These are phyloP conservation scores for Hippocampus comes DNA, from an alignment of 2,113 vertebrate genomes.

Conservation along the genomic window DNA sequence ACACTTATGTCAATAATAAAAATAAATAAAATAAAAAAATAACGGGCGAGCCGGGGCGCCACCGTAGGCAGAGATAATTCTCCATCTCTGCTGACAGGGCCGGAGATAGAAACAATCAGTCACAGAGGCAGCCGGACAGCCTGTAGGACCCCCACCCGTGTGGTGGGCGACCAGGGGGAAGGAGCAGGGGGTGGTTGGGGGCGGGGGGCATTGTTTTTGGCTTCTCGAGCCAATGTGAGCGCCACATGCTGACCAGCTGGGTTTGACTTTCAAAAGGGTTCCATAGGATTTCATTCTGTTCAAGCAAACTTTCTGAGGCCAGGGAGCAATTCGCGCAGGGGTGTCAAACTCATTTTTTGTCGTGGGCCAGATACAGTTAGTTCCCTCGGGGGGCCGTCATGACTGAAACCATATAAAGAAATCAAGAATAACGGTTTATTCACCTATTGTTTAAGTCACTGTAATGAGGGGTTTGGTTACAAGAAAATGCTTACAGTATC, in stretches of 20 bases:
- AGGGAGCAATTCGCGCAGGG: too few relatives aligned
- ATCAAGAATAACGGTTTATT: too few relatives aligned
- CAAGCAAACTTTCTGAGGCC: not conserved
- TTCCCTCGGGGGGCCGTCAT: too few relatives aligned
- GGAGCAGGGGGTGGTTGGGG: not conserved
- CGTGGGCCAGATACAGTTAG: too few relatives aligned
- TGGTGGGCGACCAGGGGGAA: not conserved
- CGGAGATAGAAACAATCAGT: slow-evolving; percentile 71
- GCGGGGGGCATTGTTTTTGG: not conserved
- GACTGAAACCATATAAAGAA: too few relatives aligned
- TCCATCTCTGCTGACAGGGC: slow-evolving; percentile 66
- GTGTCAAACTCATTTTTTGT: too few relatives aligned
- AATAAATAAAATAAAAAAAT: slow-evolving; percentile 46
- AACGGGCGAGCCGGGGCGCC: slow-evolving; percentile 47
- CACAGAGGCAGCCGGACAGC: slow-evolving; percentile 57
- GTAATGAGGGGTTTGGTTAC: too few relatives aligned
- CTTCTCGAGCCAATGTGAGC: not conserved
- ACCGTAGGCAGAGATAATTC: slow-evolving; percentile 64
- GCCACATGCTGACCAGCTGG: not conserved
- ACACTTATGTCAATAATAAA: slow-evolving; percentile 65
- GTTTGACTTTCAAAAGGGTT: not conserved
- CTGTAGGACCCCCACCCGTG: slow-evolving; percentile 55
- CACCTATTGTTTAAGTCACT: too few relatives aligned
- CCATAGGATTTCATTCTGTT: not conserved
- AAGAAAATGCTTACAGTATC: too few relatives aligned